Evolutionary conservation across 2,797 vertebrate species (phyloP).

Genomic region (Vultur gryphus): DNA sequence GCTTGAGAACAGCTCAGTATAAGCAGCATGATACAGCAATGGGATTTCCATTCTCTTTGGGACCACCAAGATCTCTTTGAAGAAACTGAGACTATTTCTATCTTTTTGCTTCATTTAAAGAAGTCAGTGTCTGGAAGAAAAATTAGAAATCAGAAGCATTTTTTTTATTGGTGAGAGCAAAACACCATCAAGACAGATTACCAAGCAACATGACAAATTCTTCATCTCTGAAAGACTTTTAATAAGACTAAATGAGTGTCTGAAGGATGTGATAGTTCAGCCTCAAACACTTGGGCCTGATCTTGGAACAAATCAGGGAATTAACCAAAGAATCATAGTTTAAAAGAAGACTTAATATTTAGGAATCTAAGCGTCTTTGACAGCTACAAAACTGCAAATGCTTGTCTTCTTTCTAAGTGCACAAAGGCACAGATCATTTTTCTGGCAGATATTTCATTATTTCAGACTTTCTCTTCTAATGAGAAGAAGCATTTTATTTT

Average conservation of each 20-base stretch:
- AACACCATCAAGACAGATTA: background rate
- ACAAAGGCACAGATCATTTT: background rate
- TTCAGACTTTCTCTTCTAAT: background rate
- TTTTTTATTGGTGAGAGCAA: background rate
- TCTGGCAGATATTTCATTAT: background rate
- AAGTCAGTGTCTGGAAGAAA: background rate
- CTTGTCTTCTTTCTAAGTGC: background rate
- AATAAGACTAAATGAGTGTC: background rate
- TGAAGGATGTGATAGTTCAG: background rate
- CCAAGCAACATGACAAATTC: background rate
- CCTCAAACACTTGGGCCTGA: background rate
- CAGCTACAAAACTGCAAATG: background rate
- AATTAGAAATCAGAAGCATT: background rate
- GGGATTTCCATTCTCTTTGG: background rate
- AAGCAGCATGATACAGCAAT: background rate
- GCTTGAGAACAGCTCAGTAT: background rate
- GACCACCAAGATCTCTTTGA: background rate
- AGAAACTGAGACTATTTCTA: background rate
- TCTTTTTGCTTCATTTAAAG: background rate
- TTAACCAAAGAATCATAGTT: background rate
- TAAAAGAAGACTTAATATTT: background rate
- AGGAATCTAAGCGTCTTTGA: background rate
- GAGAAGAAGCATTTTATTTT: background rate
- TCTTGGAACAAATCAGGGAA: background rate
- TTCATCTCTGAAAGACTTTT: background rate